Evolutionary conservation across 2,113 vertebrate genomes (phyloP).

Genomic region (Nycticryphes semicollaris): DNA sequence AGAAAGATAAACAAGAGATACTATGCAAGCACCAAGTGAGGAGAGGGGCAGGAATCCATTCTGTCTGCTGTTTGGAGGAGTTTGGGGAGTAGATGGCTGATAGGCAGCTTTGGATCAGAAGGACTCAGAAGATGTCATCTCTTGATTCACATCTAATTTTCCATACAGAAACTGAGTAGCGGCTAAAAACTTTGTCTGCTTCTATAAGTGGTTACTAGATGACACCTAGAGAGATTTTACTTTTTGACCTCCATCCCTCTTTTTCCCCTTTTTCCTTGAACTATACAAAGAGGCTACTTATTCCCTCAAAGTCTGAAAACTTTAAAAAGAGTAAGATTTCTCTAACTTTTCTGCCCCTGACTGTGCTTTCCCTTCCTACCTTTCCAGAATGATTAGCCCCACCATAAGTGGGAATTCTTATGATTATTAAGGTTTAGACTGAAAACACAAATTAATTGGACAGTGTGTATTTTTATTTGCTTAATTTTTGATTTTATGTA

Average conservation of each 20-base stretch:
- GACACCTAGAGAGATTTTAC: neutral
- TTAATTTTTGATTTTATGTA: neutral
- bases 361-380: neutral
- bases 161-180: neutral
- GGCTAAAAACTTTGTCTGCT: neutral
- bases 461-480: neutral
- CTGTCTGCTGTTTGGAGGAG: neutral
- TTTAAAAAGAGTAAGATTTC: neutral
- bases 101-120: neutral
- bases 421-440: neutral
- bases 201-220: neutral
- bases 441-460: neutral
- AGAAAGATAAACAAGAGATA: accelerated
- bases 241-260: neutral
- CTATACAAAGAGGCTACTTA: neutral
- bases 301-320: neutral
- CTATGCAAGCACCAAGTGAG: accelerated
- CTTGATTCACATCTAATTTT: neutral
- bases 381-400: neutral
- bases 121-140: neutral
- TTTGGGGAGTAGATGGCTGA: neutral
- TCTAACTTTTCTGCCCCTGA: neutral
- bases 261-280: neutral
- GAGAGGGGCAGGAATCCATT: neutral
- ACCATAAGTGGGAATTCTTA: neutral